phyloP scores from a whole-genome alignment of 2,113 vertebrate species.

The Atlantisia rogersi region DNA sequence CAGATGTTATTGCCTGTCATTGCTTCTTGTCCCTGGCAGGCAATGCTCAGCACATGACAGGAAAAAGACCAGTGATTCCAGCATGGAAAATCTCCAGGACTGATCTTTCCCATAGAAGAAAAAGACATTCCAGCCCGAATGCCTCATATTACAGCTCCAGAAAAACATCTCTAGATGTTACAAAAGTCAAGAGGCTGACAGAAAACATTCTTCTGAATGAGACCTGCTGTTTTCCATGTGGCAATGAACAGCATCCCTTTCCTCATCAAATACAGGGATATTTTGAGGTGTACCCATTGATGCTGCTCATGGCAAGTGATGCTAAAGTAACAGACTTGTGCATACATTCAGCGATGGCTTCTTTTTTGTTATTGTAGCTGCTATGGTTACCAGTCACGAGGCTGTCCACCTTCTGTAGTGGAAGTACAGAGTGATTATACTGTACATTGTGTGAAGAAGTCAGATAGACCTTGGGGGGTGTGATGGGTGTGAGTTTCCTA shows the following conservation, averaged over 20 bases:
- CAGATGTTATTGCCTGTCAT: slow-evolving; percentile 2
- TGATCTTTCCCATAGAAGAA: slow-evolving; percentile 34
- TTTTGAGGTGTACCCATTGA: background rate
- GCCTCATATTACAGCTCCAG: slow-evolving; percentile 19
- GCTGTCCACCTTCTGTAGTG: slow-evolving; percentile 57
- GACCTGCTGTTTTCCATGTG: background rate
- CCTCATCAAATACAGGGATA: background rate
- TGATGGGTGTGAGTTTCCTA: slow-evolving; percentile 35
- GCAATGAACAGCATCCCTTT: background rate
- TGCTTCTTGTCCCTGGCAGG: slow-evolving; percentile 21
- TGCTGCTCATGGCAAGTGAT: background rate
- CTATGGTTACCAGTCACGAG: slow-evolving; percentile 71
- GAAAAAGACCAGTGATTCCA: slow-evolving; percentile 37
- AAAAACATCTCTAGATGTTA: slow-evolving; percentile 1
- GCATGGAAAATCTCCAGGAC: slow-evolving; percentile 37
- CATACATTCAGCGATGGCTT: slow-evolving; percentile 1
- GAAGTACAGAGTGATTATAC: slow-evolving; percentile 37
- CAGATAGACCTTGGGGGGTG: slow-evolving; percentile 36
- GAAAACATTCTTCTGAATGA: background rate
- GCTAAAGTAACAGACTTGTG: slow-evolving; percentile 21
- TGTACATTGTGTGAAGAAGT: slow-evolving; percentile 37
- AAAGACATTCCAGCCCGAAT: background rate
- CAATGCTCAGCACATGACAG: slow-evolving; percentile 13
- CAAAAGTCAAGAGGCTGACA: background rate
- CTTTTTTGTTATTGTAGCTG: slow-evolving; percentile 49